phyloP scores from a whole-genome alignment of 2,113 vertebrate species.

The Ammodramus savannarum region DNA sequence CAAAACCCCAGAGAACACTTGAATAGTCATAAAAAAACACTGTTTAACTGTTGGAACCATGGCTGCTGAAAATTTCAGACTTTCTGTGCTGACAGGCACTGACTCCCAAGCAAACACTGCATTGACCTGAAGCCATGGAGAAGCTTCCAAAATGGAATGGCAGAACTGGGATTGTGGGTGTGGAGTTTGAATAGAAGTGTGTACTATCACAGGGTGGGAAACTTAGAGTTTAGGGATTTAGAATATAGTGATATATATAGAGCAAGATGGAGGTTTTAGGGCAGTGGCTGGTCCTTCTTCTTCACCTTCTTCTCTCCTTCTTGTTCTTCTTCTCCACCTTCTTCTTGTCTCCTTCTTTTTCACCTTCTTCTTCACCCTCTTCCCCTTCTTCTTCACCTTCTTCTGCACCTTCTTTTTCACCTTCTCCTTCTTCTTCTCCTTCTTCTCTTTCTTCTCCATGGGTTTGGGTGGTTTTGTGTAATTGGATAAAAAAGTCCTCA shows the following conservation, averaged over 20 bases:
- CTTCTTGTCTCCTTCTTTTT: not conserved
- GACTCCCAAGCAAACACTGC: not conserved
- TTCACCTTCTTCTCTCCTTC: too few relatives aligned
- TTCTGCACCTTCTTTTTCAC: not conserved
- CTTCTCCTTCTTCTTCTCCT: not conserved
- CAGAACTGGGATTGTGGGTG: not conserved
- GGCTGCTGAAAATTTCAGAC: not conserved
- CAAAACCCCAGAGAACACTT: not conserved
- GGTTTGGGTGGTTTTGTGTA: not conserved
- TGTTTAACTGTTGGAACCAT: not conserved
- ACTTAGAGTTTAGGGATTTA: not conserved
- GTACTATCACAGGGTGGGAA: not conserved
- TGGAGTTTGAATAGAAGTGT: not conserved
- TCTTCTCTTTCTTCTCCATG: not conserved
- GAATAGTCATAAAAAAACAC: accelerated
- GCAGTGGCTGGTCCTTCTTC: not conserved
- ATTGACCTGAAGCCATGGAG: not conserved
- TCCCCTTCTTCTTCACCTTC: not conserved
- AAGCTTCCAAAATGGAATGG: not conserved
- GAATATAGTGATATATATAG: not conserved
- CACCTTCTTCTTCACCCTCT: too few relatives aligned
- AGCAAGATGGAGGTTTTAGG: not conserved
- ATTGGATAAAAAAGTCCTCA: not conserved
- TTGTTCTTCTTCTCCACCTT: not conserved
- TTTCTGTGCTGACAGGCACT: not conserved